Percentiles rank a stretch among this genome's conserved stretches.
Evolutionary conservation across 2,797 vertebrate genomes (phyloP).

Genomic region (Muscicapa striata): DNA sequence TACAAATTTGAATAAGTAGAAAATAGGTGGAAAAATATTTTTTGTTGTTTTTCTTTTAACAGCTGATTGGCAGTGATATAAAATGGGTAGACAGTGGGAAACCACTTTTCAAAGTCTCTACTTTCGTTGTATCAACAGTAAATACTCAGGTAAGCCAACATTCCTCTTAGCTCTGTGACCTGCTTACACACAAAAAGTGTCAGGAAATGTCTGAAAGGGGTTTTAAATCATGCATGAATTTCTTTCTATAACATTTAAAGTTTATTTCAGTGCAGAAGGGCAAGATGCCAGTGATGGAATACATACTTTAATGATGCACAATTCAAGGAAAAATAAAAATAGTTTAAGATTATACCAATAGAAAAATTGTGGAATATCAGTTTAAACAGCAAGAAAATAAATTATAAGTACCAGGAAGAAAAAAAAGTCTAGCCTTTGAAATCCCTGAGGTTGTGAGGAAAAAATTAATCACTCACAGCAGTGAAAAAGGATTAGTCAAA

Average conservation of each 20-base stretch:
- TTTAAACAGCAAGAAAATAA: background rate
- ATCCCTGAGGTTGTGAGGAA: background rate
- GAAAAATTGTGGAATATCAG: background rate
- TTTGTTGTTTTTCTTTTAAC: conserved; percentile 20
- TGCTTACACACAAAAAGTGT: background rate
- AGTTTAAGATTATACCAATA: background rate
- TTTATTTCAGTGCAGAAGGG: background rate
- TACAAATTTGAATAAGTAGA: background rate
- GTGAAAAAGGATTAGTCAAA: background rate
- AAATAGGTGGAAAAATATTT: background rate
- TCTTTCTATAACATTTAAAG: background rate
- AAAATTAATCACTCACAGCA: background rate
- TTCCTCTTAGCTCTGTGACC: background rate
- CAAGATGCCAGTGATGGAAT: background rate
- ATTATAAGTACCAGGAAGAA: background rate
- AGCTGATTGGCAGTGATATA: conserved; percentile 85
- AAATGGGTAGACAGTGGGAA: conserved; percentile 97
- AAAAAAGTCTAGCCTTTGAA: background rate
- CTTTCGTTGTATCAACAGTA: conserved; percentile 92
- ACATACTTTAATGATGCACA: background rate
- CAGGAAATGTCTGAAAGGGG: background rate
- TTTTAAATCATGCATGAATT: background rate
- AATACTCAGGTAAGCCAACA: conserved; percentile 90
- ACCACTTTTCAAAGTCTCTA: conserved; percentile 91
- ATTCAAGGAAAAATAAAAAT: background rate